Conservation (phyloP, 2,888 invertebrate genomes). For the Cotesia congregata region DNA sequence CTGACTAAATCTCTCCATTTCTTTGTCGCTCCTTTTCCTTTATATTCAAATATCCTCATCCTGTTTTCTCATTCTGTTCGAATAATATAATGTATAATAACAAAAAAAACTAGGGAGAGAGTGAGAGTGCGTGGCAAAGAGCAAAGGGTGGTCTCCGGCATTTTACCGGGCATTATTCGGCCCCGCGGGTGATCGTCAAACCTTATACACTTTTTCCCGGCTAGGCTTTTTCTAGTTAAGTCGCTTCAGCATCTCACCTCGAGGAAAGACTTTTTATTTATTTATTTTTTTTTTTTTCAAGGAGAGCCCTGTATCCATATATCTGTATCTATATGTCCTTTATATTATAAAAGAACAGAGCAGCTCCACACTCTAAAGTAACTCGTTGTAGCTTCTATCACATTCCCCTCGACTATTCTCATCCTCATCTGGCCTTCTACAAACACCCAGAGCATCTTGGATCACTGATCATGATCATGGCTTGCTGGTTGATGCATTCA, state of each 20-base stretch:
- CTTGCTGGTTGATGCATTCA: conserved; percentile 3
- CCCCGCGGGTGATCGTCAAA: conserved; percentile 64
- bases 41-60: conserved; percentile 4
- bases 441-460: conserved; percentile 16
- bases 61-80: conserved; percentile 13
- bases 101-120: conserved; percentile 30
- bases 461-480: conserved; percentile 35
- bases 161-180: conserved; percentile 66
- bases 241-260: conserved; percentile 36
- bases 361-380: background rate
- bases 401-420: background rate
- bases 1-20: conserved; percentile 48
- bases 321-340: conserved; percentile 24
- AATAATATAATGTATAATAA: too few relatives aligned
- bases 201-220: conserved; percentile 48
- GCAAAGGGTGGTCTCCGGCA: conserved; percentile 66
- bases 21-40: conserved; percentile 31
- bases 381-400: background rate
- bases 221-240: conserved; percentile 45
- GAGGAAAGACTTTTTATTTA: background rate
- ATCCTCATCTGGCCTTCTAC: conserved; percentile 26
- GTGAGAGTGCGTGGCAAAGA: conserved; percentile 56
- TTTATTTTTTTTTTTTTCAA: conserved; percentile 41
- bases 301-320: too few relatives aligned
- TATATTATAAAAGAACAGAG: conserved; percentile 23